Evolutionary conservation across 2,888 invertebrate genomes (phyloP).

Genomic region (Heliothis peltigera): DNA sequence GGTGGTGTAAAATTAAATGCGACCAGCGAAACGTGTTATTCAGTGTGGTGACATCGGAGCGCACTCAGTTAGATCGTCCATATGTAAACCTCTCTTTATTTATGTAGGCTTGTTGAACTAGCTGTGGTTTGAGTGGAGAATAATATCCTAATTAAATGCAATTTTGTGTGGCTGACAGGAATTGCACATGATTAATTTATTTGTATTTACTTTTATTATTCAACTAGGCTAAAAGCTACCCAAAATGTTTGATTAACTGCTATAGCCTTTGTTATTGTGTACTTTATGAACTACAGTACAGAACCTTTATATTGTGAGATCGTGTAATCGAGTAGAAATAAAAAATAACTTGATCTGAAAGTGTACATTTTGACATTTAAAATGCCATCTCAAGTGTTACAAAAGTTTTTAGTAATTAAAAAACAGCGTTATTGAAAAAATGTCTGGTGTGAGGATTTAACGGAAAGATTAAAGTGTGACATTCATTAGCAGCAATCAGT

Average conservation of each 20-base stretch:
- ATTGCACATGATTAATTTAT: constrained; percentile 47
- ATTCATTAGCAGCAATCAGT: constrained; percentile 87
- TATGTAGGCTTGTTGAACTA: constrained; percentile 56
- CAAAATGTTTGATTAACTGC: constrained; percentile 17
- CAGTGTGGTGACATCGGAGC: constrained; percentile 65
- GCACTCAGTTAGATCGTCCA: constrained; percentile 60
- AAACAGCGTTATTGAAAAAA: constrained; percentile 50
- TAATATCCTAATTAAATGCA: constrained; percentile 58
- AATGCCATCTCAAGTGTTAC: neutral
- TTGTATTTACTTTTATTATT: constrained; percentile 40
- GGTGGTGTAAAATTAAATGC: constrained; percentile 60
- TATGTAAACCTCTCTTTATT: constrained; percentile 61
- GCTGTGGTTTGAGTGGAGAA: constrained; percentile 49
- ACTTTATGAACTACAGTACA: no score
- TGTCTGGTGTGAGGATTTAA: constrained; percentile 58
- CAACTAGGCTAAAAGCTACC: constrained; percentile 29
- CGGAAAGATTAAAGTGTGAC: constrained; percentile 81
- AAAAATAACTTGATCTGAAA: neutral
- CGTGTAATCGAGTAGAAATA: no score
- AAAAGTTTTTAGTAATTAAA: constrained; percentile 27
- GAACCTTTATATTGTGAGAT: no score
- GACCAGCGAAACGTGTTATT: constrained; percentile 65
- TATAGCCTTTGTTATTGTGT: neutral
- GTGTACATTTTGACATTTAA: neutral
- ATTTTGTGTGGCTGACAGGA: constrained; percentile 53